Conservation (phyloP, 2,888 invertebrate genomes). For the Hemicrepidius hirtus region DNA sequence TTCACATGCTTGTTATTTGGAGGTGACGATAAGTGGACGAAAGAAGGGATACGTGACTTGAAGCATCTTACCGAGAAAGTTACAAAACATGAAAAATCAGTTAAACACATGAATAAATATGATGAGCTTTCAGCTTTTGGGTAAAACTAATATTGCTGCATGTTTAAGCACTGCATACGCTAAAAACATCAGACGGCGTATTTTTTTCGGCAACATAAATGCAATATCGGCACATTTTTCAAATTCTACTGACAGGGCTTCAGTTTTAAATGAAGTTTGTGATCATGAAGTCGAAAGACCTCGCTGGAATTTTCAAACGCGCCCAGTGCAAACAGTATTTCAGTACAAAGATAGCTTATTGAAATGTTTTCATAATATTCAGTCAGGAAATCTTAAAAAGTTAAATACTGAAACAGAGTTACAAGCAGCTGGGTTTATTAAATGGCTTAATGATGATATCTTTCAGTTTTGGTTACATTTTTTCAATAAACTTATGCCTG, state of each 20-base stretch:
- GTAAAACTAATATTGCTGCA: slow-evolving; percentile 51
- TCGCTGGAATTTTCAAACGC: slow-evolving; percentile 3
- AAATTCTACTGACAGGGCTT: slow-evolving; percentile 3
- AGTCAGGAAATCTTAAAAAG: slow-evolving; percentile 18
- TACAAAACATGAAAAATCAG: slow-evolving; percentile 47
- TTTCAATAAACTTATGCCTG: slow-evolving; percentile 11
- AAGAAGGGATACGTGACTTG: slow-evolving; percentile 16
- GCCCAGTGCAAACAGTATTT: neutral
- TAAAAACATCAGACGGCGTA: too few relatives aligned
- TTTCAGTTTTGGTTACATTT: slow-evolving; percentile 9
- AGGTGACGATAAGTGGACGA: slow-evolving; percentile 33
- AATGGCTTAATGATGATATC: slow-evolving; percentile 8
- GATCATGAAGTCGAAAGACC: neutral
- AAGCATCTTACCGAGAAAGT: slow-evolving; percentile 48
- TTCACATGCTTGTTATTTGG: slow-evolving; percentile 58
- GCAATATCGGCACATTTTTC: slow-evolving; percentile 4
- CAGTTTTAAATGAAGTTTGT: slow-evolving; percentile 10
- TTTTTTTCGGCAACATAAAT: slow-evolving; percentile 6
- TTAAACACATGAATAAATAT: slow-evolving; percentile 31
- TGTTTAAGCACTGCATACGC: slow-evolving; percentile 34
- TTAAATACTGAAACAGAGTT: slow-evolving; percentile 2
- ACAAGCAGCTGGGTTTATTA: neutral
- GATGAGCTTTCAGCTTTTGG: slow-evolving; percentile 46
- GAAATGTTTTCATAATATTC: slow-evolving; percentile 31
- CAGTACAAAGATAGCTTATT: slow-evolving; percentile 3